These are phyloP conservation scores for Cinclus cinclus DNA, from an alignment of 2,113 vertebrate genomes.

Conservation along the genomic window DNA sequence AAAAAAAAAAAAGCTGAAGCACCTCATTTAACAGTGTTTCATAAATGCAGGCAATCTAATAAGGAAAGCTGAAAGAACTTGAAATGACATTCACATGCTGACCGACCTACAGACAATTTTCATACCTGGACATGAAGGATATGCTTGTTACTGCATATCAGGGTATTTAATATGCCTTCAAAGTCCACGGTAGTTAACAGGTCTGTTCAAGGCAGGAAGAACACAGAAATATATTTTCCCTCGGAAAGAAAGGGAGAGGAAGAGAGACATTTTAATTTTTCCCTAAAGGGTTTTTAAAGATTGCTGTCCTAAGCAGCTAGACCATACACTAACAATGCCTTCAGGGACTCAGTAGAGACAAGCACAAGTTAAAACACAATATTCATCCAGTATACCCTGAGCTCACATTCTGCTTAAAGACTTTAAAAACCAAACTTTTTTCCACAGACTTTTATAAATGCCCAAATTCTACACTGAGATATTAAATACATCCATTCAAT, in stretches of 20 bases:
- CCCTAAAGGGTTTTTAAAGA: neutral
- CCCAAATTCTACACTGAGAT: neutral
- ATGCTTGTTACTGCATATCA: neutral
- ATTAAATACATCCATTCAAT: neutral
- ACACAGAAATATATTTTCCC: neutral
- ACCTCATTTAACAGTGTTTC: neutral
- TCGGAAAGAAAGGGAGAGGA: neutral
- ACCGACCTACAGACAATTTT: neutral
- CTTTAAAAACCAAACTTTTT: neutral
- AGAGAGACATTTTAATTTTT: neutral
- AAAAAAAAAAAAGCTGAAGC: neutral
- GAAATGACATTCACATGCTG: neutral
- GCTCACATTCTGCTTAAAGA: neutral
- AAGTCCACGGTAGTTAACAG: neutral
- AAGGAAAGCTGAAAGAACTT: neutral
- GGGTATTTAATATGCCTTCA: neutral
- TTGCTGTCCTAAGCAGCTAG: neutral
- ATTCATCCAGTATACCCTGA: neutral
- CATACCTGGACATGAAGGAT: neutral
- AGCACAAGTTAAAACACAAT: neutral
- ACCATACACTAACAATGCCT: neutral
- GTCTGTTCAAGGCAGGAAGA: neutral
- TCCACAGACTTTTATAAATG: neutral
- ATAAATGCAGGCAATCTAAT: neutral
- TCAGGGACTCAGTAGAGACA: neutral